Evolutionary conservation across 2,888 invertebrate genomes (phyloP).

Genomic region (Antheraea yamamai): DNA sequence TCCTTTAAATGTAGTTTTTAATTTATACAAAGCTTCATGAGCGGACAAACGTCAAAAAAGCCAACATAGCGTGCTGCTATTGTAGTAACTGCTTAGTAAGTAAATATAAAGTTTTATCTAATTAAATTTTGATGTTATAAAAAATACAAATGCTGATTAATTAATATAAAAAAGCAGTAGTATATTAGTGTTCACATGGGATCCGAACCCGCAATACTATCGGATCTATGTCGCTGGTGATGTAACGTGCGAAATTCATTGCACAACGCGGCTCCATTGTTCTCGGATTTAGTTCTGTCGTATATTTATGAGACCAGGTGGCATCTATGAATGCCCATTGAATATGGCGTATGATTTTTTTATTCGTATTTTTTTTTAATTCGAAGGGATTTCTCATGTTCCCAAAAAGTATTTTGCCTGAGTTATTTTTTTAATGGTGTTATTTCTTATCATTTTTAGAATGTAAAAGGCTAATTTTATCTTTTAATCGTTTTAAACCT

Average conservation of each 20-base stretch:
- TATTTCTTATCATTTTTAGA: no score
- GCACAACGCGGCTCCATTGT: conserved; percentile 9
- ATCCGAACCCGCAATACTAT: conserved; percentile 8
- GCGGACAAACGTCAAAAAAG: no score
- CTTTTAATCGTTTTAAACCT: no score
- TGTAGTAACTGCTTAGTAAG: no score
- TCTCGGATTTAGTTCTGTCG: conserved; percentile 12
- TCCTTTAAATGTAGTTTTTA: no score
- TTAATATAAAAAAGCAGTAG: neutral
- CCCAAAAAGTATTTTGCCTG: neutral
- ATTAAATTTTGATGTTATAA: no score
- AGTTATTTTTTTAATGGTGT: no score
- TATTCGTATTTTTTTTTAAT: neutral
- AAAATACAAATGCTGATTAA: neutral
- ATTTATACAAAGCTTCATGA: no score
- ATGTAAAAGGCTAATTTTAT: no score
- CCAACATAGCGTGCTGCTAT: no score
- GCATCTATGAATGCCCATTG: conserved; percentile 1
- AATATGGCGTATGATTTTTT: neutral
- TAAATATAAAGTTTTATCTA: no score
- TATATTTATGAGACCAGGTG: neutral
- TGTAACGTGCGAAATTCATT: conserved; percentile 12
- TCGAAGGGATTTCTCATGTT: neutral
- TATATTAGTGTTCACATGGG: conserved; percentile 1
- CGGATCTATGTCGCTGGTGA: conserved; percentile 5